Evolutionary conservation across 1,140 invertebrate genomes (phyloP).

Genomic region (Diorhabda elongata): DNA sequence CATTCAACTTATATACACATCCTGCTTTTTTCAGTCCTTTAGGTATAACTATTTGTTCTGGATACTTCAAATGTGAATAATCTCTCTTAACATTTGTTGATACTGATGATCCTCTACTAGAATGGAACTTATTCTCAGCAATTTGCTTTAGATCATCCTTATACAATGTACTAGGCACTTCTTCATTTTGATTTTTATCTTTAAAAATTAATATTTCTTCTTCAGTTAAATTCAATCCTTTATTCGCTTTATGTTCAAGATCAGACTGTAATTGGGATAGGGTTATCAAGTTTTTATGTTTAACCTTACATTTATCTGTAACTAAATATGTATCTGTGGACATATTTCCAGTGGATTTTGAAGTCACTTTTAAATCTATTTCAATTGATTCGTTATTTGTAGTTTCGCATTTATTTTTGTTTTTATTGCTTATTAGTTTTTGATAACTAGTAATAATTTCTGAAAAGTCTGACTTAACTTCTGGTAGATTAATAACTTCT

Average conservation of each 20-base stretch:
- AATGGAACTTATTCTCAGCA: conserved; percentile 19
- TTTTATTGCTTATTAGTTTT: conserved; percentile 32
- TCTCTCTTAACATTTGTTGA: conserved; percentile 28
- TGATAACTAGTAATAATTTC: conserved; percentile 47
- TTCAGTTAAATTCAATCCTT: conserved; percentile 22
- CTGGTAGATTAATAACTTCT: conserved; percentile 5
- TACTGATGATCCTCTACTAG: conserved; percentile 11
- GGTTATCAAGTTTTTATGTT: conserved; percentile 41
- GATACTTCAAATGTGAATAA: conserved; percentile 47
- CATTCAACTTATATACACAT: conserved; percentile 65
- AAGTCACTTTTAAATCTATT: conserved; percentile 46
- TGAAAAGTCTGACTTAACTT: conserved; percentile 44
- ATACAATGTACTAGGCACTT: neutral
- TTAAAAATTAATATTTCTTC: conserved; percentile 25
- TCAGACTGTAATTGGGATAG: conserved; percentile 39
- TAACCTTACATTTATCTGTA: conserved; percentile 28
- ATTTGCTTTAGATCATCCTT: neutral
- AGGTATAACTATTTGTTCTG: conserved; percentile 62
- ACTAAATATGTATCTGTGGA: conserved; percentile 11
- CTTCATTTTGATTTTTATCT: neutral
- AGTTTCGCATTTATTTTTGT: conserved; percentile 24
- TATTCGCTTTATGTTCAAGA: conserved; percentile 34
- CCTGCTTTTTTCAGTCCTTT: conserved; percentile 55
- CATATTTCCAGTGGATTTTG: conserved; percentile 22
- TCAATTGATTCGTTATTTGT: conserved; percentile 20